Evolutionary conservation across 2,888 invertebrate genomes (phyloP).

Genomic region (Spodoptera exigua): DNA sequence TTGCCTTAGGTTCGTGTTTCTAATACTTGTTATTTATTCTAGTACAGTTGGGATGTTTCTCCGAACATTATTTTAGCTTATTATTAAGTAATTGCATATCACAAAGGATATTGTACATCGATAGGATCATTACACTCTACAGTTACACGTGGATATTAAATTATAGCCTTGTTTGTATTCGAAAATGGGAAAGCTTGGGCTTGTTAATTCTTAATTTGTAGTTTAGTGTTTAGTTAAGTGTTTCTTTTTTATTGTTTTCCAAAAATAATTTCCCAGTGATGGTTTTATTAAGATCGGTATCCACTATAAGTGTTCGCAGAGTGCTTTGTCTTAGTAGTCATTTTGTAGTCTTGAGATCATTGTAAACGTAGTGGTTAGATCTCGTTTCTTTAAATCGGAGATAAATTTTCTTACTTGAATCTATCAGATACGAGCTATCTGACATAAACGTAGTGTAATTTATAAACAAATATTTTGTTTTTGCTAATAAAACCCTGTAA

Average conservation of each 20-base stretch:
- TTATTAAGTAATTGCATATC: constrained; percentile 24
- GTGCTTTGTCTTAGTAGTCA: constrained; percentile 29
- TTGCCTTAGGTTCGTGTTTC: constrained; percentile 13
- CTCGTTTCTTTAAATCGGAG: constrained; percentile 22
- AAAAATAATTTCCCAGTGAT: too few species aligned
- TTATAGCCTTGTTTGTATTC: too few species aligned
- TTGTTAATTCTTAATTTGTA: too few species aligned
- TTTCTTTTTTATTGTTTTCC: too few species aligned
- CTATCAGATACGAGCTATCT: constrained; percentile 5
- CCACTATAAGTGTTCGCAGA: constrained; percentile 4
- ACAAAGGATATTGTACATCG: constrained; percentile 7
- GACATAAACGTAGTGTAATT: background rate
- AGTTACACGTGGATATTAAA: background rate
- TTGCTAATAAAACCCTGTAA: background rate
- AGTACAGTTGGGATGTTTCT: constrained; percentile 9
- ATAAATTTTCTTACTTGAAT: constrained; percentile 30
- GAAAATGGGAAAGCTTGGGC: too few species aligned
- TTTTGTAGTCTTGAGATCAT: constrained; percentile 39
- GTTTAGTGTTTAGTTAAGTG: too few species aligned
- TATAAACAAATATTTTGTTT: too few species aligned
- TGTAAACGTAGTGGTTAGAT: constrained; percentile 43
- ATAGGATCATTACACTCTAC: constrained; percentile 5
- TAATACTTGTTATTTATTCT: constrained; percentile 35
- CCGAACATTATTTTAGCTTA: constrained; percentile 2
- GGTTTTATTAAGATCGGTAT: too few species aligned